Percentiles rank a stretch among this genome's conserved stretches.
Conservation (phyloP, 2,888 invertebrate genomes). For the Perizoma flavofasciatum region DNA sequence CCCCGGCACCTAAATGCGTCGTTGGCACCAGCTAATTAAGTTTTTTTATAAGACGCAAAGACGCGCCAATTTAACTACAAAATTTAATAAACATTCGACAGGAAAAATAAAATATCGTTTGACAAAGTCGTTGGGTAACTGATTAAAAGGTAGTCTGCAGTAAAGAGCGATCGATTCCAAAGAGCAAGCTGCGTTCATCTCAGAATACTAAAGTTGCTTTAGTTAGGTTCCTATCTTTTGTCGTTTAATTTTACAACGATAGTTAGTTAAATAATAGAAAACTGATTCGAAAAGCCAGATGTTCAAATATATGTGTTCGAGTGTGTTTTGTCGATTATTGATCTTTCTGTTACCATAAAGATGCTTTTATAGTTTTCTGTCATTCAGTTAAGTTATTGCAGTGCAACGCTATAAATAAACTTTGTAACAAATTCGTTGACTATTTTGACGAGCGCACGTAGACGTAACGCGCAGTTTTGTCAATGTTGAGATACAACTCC, state of each 20-base stretch:
- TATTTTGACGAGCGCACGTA: slow-evolving; percentile 5
- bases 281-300: not conserved
- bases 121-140: not conserved
- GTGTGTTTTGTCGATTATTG: not conserved
- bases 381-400: not conserved
- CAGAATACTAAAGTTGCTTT: not conserved
- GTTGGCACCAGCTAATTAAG: too few species aligned
- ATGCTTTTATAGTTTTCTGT: not conserved
- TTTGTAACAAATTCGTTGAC: slow-evolving; percentile 14
- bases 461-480: not conserved
- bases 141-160: not conserved
- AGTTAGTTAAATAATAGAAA: not conserved
- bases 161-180: not conserved
- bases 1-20: too few species aligned
- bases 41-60: too few species aligned
- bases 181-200: not conserved
- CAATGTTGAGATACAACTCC: slow-evolving; percentile 1
- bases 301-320: not conserved
- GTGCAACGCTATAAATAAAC: not conserved
- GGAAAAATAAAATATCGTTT: too few species aligned
- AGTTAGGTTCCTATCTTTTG: not conserved
- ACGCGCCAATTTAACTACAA: too few species aligned
- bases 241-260: too few species aligned
- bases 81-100: too few species aligned
- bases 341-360: not conserved